Base-by-base conservation (phyloP, 2,113 vertebrate species). In the Eleginops maclovinus region DNA sequence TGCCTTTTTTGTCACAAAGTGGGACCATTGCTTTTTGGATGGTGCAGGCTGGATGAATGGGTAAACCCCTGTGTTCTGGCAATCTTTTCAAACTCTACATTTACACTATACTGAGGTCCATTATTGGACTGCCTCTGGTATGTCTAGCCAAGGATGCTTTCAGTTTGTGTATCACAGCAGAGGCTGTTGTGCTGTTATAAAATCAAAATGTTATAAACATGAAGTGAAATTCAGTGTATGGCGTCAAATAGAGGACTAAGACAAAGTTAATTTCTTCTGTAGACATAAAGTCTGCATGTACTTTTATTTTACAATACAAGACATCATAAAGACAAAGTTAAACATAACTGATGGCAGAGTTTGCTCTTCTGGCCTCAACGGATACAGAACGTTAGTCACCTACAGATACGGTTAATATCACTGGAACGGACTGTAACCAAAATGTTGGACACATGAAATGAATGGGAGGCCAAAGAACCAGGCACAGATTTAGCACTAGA, bases 221-320 rank as follows among this genome's bases (percentile, higher is more conserved):
- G 11, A 40, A 21, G 21, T 36, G n/a, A 55, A 31, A 55, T 3
- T 31, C 36, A 60, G 19, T 4, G 6, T 19, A 21, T 11, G 36
- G 6, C 4, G 54, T 31, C 44, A 36, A 9, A 61, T 4, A 31
- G 6, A 53, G 1, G 41, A 21, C 21, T 3, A 28, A 17, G 10
- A 50, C 44, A 36, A 44, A 54, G 46, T 26, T 46, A 72, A 51
- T 19, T 43, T 59, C 7, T 41, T 28, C 16, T 31, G 22, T 12
- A 49, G 11, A 36, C 26, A 58, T 43, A 31, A 0, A 19, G 19
- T 24, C 22, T 7, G 12, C 56, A 61, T 69, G 47, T 68, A 72
- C 4, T 85, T 92, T 88, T 76, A 91, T 91, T 82, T 60, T 61
- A 89, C 72, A 80, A 79, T 66, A 84, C 59, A 75, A 63, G 56